Base-by-base conservation (phyloP, 2,888 invertebrate species). In the Melinaea menophilus region DNA sequence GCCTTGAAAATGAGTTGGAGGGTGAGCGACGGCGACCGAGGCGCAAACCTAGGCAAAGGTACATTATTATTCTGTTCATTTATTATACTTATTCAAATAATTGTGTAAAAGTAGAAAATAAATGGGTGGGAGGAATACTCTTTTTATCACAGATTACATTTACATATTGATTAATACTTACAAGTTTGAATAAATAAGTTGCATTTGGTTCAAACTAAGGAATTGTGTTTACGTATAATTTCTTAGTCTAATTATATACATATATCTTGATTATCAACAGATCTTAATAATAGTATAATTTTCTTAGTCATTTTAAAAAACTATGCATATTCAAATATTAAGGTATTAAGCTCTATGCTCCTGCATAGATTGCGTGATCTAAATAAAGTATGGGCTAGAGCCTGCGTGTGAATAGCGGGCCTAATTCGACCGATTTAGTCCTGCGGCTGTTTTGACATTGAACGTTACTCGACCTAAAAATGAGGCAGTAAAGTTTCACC, bases 381-480 rank as follows among this genome's bases (percentile, higher is more conserved):
- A 55, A 65, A 65, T 70, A 64, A 65, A 66, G 65, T 63, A 65
- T 68, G 62, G 66, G 62, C 51, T 58, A 59, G 45, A 46, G 62
- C 59, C 64, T 71, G 73, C 73, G 74, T 74, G 74, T 71, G 66
- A 67, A 72, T 68, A 69, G 65, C 71, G 68, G 61, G 57, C 68
- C 73, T 77, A 76, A 75, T 76, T 78, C 69, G 73, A 80, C 79
- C 80, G 82, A 84, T 85, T 84, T 81, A 80, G 81, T 82, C 79
- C 82, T 88, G 88, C 88, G 84, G 85, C 75, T 74, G 72, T 82
- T 82, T 78, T 83, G 86, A 82, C 85, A 86, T 86, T 86, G 86
- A 84, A 84, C 81, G 76, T 75, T 79, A 67, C 80, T 77, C 75
- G 78, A 80, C 79, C 79, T 81, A 79, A 84, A 84, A 85, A 82